These are phyloP conservation scores for Chelonia mydas DNA, from an alignment of 2,797 vertebrate species.

Conservation along the genomic window DNA sequence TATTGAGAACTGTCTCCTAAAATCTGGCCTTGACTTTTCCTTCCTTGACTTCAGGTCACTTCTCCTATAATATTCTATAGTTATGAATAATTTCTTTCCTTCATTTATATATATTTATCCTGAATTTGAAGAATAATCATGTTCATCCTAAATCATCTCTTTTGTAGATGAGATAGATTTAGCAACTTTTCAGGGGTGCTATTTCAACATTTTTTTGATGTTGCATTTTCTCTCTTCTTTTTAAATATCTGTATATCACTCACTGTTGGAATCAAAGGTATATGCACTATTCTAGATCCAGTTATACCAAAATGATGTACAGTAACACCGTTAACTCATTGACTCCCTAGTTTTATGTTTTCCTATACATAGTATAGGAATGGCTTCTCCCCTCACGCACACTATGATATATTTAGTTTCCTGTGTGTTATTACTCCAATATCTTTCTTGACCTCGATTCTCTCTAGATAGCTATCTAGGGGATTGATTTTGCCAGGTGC, in stretches of 20 bases:
- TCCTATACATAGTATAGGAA: not conserved
- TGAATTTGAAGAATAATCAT: not conserved
- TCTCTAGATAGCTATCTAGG: not conserved
- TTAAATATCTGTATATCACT: not conserved
- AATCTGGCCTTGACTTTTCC: not conserved
- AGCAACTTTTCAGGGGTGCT: not conserved
- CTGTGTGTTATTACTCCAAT: not conserved
- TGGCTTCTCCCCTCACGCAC: not conserved
- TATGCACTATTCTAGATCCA: not conserved
- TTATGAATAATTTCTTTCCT: not conserved
- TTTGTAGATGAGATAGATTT: not conserved
- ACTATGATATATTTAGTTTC: not conserved
- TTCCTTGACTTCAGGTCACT: not conserved
- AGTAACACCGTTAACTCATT: not conserved
- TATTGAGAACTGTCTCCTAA: constrained; percentile 21
- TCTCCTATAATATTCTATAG: not conserved
- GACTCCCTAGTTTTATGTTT: not conserved
- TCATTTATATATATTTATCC: not conserved
- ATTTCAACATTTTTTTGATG: not conserved
- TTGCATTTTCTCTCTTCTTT: not conserved
- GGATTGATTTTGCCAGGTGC: not conserved
- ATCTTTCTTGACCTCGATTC: not conserved
- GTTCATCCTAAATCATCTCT: not conserved
- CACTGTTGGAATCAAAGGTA: not conserved
- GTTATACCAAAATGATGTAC: not conserved